Evolutionary conservation across 53 echinoderm and acorn worm genomes (phyloP).

Genomic region (Echinometra lucunter): DNA sequence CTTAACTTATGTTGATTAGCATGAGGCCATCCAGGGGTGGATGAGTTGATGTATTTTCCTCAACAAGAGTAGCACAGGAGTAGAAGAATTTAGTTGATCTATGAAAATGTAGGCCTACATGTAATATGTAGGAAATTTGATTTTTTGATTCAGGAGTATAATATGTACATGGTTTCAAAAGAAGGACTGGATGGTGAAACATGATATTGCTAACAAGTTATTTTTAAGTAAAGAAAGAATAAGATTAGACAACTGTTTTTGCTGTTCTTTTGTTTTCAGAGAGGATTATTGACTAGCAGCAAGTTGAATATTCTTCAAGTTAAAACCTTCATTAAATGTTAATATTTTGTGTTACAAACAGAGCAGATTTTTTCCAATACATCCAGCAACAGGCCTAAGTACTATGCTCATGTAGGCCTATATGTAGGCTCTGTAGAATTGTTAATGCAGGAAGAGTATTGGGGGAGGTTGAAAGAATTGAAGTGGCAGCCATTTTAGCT

Average conservation of each 20-base stretch:
- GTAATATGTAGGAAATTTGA: not conserved
- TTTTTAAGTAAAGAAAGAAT: too few species aligned
- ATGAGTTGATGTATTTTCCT: not conserved
- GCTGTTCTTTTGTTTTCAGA: too few species aligned
- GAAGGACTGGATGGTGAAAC: too few species aligned
- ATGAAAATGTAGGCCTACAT: not conserved
- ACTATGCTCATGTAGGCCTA: not conserved
- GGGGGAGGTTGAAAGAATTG: not conserved
- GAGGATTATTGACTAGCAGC: too few species aligned
- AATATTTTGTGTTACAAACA: not conserved
- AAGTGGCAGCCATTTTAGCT: constrained; percentile 49
- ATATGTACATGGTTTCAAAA: too few species aligned
- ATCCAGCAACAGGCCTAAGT: not conserved
- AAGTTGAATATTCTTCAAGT: too few species aligned
- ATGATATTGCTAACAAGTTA: too few species aligned
- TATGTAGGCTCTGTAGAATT: not conserved
- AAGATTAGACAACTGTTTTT: too few species aligned
- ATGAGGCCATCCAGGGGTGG: not conserved
- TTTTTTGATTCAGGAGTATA: too few species aligned
- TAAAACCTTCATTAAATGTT: too few species aligned
- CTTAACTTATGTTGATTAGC: constrained; percentile 18
- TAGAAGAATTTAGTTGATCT: not conserved
- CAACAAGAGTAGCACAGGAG: not conserved
- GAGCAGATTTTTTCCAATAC: not conserved
- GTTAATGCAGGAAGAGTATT: not conserved